Base-by-base conservation (phyloP, 2,797 vertebrate species). In the Pteropus rufus region DNA sequence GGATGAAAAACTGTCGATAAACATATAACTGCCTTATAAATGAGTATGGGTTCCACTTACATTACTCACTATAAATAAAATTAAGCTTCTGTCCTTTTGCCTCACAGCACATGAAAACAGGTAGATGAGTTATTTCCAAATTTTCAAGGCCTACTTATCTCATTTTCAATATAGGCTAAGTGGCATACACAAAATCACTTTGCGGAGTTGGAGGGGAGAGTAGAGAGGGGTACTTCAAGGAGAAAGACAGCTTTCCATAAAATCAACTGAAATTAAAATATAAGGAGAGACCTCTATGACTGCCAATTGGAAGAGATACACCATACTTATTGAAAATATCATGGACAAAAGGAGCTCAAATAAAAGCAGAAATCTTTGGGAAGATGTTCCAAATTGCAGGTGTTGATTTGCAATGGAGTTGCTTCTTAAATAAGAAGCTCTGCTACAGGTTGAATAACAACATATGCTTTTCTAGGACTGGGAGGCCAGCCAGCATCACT, bases 41-140 rank as follows among this genome's bases (percentile, higher is more conserved):
- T 39, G 49, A 86, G 24, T 73, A 73, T 52, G 56, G 31, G 79
- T 46, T 84, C 81, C 44, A 19, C 41, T 87, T 83, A 67, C 16
- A 94, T 39, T 92, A 84, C 90, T 79, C 34, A 93, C 19, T 73
- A 54, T 41, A 87, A 89, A 89, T 44, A 95, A 81, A 91, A 62
- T 79, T 67, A 92, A 70, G 69, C 23, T 82, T 95, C 80, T 79
- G 54, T 65, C 3, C 6, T 94, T 95, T 89, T 31, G 73, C 15
- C 79, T 49, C 21, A 77, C 0, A 81, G 67, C 41, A 91, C 21
- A 83, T 60, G 82, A 76, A 86, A 94, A 93, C 16, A 79, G 58
- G 49, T 72, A 0, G 39, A 69, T 62, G n/a, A 72, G 26, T 96
- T 86, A 91, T 60, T 52, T 84, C 54, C 56, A 72, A 34, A 64